Evolutionary conservation across 2,797 vertebrate genomes (phyloP).

Genomic region (Chelidonichthys spinosus): DNA sequence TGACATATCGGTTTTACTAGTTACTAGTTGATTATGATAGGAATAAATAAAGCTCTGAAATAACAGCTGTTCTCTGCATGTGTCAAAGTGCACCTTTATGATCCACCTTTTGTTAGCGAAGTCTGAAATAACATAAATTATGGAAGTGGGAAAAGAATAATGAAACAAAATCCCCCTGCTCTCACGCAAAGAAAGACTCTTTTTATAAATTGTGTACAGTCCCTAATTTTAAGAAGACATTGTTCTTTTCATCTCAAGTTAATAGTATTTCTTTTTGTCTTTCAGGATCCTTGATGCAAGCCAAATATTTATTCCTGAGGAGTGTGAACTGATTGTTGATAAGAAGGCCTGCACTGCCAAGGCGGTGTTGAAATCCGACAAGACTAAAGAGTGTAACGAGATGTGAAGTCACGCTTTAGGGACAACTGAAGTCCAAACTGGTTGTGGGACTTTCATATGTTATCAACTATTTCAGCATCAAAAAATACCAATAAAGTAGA

Average conservation of each 20-base stretch:
- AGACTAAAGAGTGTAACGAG: constrained; percentile 38
- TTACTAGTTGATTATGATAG: neutral
- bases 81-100: neutral
- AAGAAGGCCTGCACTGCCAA: constrained; percentile 51
- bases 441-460: neutral
- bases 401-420: neutral
- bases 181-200: neutral
- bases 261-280: constrained; percentile 8
- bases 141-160: neutral
- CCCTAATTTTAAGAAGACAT: neutral
- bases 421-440: neutral
- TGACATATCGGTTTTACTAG: neutral
- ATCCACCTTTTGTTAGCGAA: neutral
- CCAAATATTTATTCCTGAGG: neutral
- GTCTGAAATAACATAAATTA: neutral
- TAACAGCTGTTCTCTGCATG: neutral
- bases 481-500: constrained; percentile 18
- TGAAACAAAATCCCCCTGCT: neutral
- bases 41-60: neutral
- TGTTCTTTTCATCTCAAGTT: neutral
- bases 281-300: constrained; percentile 23
- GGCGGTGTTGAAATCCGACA: constrained; percentile 54
- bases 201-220: neutral
- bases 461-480: neutral
- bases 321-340: constrained; percentile 62